Conservation (phyloP, 1,140 invertebrate species). For the Pseudachorutes palmiensis region DNA sequence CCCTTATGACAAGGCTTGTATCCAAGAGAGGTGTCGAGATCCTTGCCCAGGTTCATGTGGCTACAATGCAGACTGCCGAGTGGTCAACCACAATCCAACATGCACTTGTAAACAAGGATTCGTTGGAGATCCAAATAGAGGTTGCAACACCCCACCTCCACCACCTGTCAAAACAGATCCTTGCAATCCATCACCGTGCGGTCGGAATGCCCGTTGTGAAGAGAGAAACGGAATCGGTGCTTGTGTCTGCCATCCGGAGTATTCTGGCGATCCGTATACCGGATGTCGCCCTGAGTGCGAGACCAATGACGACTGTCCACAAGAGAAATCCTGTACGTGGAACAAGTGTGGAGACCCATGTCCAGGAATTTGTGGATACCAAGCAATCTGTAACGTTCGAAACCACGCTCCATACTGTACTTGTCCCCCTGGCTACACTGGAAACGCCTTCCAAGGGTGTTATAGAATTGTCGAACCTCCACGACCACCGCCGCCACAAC, state of each 20-base stretch:
- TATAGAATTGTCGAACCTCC: too few species aligned
- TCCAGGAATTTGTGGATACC: constrained; percentile 61
- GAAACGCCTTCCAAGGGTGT: constrained; percentile 51
- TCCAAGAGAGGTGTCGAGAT: constrained; percentile 54
- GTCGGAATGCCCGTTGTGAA: constrained; percentile 38
- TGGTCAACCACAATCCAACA: constrained; percentile 62
- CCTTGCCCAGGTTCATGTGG: constrained; percentile 43
- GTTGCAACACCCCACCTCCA: constrained; percentile 29
- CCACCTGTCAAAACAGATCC: not conserved
- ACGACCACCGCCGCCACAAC: constrained; percentile 61
- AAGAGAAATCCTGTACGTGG: constrained; percentile 62
- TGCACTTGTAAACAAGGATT: constrained; percentile 56
- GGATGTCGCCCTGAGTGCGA: constrained; percentile 44
- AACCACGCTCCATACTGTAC: constrained; percentile 65
- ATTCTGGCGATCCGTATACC: constrained; percentile 65
- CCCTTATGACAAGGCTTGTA: constrained; percentile 46
- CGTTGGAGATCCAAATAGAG: constrained; percentile 63
- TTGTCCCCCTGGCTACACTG: constrained; percentile 56
- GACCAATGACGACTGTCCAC: constrained; percentile 69
- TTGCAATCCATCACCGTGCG: constrained; percentile 47
- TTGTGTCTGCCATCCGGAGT: constrained; percentile 53
- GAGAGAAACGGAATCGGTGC: constrained; percentile 19
- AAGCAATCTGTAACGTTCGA: constrained; percentile 58
- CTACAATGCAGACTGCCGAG: constrained; percentile 55
- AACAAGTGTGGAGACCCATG: constrained; percentile 71